phyloP scores from a whole-genome alignment of 2,888 invertebrate genomes.

The Rhorus exstirpatorius region DNA sequence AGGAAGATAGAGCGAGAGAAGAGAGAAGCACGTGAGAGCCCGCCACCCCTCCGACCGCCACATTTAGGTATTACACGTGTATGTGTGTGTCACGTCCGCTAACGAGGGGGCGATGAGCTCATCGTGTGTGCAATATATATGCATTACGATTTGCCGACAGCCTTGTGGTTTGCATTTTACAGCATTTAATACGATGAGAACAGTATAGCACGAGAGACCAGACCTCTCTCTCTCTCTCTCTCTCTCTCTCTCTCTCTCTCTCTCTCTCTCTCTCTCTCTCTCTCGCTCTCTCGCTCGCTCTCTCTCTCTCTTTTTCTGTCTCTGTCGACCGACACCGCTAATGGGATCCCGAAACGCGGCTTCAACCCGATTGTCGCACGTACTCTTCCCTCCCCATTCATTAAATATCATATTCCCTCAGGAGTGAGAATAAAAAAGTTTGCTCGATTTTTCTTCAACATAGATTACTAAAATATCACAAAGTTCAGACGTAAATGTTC shows the following conservation, averaged over 20 bases:
- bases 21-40: slow-evolving; percentile 60
- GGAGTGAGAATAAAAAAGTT: slow-evolving; percentile 1
- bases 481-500: slow-evolving; percentile 6
- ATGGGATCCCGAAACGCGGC: slow-evolving; percentile 60
- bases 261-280: no score
- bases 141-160: slow-evolving; percentile 44
- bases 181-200: slow-evolving; percentile 54
- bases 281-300: no score
- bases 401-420: slow-evolving; percentile 20
- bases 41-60: slow-evolving; percentile 16
- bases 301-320: no score
- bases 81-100: slow-evolving; percentile 68
- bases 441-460: slow-evolving; percentile 6
- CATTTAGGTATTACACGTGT: slow-evolving; percentile 62
- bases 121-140: slow-evolving; percentile 52
- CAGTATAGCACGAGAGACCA: slow-evolving; percentile 27
- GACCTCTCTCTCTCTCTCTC: slow-evolving; percentile 33
- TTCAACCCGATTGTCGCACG: slow-evolving; percentile 49
- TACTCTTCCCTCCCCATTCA: slow-evolving; percentile 8
- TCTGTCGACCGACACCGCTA: slow-evolving; percentile 41
- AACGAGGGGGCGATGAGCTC: slow-evolving; percentile 59
- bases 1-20: slow-evolving; percentile 52
- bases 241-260: no score
- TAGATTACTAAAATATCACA: neutral
- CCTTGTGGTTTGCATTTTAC: slow-evolving; percentile 66